phyloP scores from a whole-genome alignment of 2,888 invertebrate genomes.

The Acronicta psi region DNA sequence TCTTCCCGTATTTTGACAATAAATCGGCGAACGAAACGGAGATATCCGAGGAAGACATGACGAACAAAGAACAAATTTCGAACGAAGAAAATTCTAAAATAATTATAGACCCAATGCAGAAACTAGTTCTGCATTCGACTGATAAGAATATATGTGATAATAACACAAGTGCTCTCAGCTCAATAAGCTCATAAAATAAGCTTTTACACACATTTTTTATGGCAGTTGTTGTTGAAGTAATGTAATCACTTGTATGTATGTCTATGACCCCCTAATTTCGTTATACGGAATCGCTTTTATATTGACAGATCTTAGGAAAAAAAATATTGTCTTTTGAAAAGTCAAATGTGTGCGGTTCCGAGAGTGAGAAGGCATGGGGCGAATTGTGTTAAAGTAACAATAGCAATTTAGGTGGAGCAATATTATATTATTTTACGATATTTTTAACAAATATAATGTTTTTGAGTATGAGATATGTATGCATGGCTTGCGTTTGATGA shows the following conservation, averaged over 20 bases:
- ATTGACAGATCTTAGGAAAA: constrained; percentile 5
- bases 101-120: constrained; percentile 88
- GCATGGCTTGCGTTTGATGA: constrained; percentile 51
- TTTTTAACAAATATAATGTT: constrained; percentile 27
- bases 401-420: constrained; percentile 59
- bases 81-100: constrained; percentile 82
- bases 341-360: background rate
- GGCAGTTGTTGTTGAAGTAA: constrained; percentile 62
- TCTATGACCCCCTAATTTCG: constrained; percentile 21
- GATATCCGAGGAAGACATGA: constrained; percentile 46
- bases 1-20: constrained; percentile 86
- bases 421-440: constrained; percentile 56
- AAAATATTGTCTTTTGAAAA: constrained; percentile 3
- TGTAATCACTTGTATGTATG: constrained; percentile 73
- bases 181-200: constrained; percentile 83
- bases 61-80: constrained; percentile 55
- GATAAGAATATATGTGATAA: constrained; percentile 88
- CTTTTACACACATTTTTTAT: constrained; percentile 79
- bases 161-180: constrained; percentile 86
- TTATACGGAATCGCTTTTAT: constrained; percentile 1
- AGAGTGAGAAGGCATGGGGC: constrained; percentile 7
- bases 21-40: constrained; percentile 67
- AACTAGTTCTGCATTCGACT: constrained; percentile 87
- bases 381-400: constrained; percentile 53
- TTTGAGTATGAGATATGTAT: constrained; percentile 41